Percentiles rank a stretch among this genome's conserved stretches.
Conservation (phyloP, 2,888 invertebrate genomes). For the Clostera curtula region DNA sequence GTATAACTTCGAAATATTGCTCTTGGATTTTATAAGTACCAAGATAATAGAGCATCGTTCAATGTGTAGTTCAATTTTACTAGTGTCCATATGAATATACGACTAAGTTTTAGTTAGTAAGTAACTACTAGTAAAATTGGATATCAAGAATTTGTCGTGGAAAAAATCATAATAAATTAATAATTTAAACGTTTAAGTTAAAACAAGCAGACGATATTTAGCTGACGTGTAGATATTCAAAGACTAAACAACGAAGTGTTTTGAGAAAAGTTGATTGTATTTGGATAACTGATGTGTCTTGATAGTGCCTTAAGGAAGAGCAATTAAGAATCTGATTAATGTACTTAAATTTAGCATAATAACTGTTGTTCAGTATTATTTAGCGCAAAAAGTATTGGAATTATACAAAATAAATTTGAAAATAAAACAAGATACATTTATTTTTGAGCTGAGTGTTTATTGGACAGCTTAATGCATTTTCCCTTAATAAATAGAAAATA, state of each 20-base stretch:
- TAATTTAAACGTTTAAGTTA: too few relatives aligned
- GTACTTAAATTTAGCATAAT: constrained; percentile 23
- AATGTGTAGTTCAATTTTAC: constrained; percentile 41
- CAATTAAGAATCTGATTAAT: constrained; percentile 24
- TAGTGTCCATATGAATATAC: constrained; percentile 36
- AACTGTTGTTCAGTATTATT: constrained; percentile 25
- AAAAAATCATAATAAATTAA: constrained; percentile 62
- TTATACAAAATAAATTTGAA: constrained; percentile 10
- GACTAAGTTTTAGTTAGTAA: constrained; percentile 25
- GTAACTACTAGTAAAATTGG: constrained; percentile 45
- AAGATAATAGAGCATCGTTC: constrained; percentile 35
- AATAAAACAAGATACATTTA: too few relatives aligned
- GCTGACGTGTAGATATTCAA: too few relatives aligned
- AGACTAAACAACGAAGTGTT: too few relatives aligned
- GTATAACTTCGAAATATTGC: too few relatives aligned
- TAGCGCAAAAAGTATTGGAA: constrained; percentile 18
- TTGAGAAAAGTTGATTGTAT: too few relatives aligned
- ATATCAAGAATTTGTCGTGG: constrained; percentile 41
- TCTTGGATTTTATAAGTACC: too few relatives aligned
- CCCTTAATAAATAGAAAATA: too few relatives aligned
- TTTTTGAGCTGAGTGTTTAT: too few relatives aligned
- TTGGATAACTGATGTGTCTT: too few relatives aligned
- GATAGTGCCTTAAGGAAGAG: constrained; percentile 30
- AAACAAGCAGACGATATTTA: constrained; percentile 2
- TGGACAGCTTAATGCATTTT: too few relatives aligned